Percentiles rank a stretch among this genome's conserved stretches.
phyloP scores from a whole-genome alignment of 53 echinoderm and acorn worm genomes.

The Echinometra lucunter region DNA sequence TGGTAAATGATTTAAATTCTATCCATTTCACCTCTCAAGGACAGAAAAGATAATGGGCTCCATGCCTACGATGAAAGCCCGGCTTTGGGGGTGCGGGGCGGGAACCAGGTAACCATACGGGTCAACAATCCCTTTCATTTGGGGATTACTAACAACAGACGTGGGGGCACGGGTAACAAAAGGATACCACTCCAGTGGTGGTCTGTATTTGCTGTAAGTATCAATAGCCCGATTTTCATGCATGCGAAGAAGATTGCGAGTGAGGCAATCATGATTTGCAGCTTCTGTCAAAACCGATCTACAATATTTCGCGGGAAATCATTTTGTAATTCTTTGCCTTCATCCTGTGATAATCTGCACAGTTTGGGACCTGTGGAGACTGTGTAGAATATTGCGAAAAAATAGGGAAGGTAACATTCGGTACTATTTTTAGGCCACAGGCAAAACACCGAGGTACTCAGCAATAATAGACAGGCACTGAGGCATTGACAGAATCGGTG shows the following conservation, averaged over 20 bases:
- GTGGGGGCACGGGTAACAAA: constrained; percentile 24
- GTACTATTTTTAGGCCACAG: neutral
- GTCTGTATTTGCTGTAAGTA: constrained; percentile 25
- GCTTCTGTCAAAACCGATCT: neutral
- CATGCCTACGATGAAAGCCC: neutral
- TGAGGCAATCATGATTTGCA: neutral
- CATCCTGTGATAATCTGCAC: neutral
- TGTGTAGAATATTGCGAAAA: too few relatives aligned
- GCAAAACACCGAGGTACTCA: neutral
- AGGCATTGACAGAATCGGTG: neutral
- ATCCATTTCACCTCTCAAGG: constrained; percentile 8
- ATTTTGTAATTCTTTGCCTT: neutral
- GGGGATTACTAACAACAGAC: neutral
- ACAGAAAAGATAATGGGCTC: neutral
- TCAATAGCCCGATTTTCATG: constrained; percentile 42
- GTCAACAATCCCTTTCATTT: constrained; percentile 15
- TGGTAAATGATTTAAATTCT: neutral
- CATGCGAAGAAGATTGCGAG: constrained; percentile 11
- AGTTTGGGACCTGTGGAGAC: neutral
- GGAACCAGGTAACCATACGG: constrained; percentile 32
- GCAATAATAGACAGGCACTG: constrained; percentile 14
- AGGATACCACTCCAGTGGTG: constrained; percentile 7
- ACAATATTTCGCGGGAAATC: neutral
- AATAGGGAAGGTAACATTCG: neutral
- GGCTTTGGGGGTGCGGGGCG: neutral